Evolutionary conservation across 2,888 invertebrate genomes (phyloP).

Genomic region (Dysmachus trigonus): DNA sequence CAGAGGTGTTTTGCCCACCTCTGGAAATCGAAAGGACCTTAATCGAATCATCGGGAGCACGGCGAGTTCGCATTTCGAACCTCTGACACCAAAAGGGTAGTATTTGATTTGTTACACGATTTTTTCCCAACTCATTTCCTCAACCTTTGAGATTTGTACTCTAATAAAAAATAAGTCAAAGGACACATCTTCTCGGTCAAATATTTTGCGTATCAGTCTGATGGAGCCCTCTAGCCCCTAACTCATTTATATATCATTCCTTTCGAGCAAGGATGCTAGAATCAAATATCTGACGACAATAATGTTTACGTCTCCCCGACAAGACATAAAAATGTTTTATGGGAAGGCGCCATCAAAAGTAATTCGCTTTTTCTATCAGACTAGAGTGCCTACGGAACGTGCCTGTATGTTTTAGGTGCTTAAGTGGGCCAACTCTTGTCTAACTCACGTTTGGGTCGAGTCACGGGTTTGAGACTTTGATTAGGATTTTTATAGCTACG

Average conservation of each 20-base stretch:
- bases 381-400: background rate
- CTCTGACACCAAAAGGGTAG: background rate
- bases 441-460: background rate
- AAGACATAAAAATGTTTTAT: slow-evolving; percentile 14
- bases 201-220: background rate
- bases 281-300: background rate
- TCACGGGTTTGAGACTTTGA: background rate
- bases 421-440: background rate
- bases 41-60: background rate
- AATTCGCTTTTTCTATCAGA: slow-evolving; percentile 15
- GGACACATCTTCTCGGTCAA: background rate
- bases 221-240: background rate
- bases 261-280: background rate
- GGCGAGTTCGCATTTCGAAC: background rate
- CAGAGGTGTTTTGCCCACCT: background rate
- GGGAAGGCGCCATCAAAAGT: slow-evolving; percentile 1
- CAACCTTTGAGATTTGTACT: background rate
- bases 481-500: background rate
- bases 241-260: background rate
- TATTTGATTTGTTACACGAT: background rate
- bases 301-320: background rate
- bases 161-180: background rate
- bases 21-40: background rate
- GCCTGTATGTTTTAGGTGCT: background rate
- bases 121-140: background rate